These are phyloP conservation scores for Oncorhynchus gorbuscha DNA, from an alignment of 2,113 vertebrate species.

Conservation along the genomic window DNA sequence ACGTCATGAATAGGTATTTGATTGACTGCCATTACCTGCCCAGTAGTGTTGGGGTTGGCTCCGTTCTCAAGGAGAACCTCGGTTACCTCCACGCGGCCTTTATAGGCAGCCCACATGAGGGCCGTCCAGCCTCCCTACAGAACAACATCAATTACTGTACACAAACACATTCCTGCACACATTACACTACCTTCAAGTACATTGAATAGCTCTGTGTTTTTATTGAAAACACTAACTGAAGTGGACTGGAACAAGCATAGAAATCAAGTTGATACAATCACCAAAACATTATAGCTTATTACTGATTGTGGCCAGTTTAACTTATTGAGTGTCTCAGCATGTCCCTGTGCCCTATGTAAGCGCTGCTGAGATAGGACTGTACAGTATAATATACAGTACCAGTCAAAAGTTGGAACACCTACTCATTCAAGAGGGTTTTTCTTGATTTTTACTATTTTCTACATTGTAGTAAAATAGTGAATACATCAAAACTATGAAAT, in stretches of 20 bases:
- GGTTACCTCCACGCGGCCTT: conserved; percentile 85
- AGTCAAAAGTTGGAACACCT: too few relatives aligned
- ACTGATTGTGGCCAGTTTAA: not conserved
- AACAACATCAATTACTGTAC: not conserved
- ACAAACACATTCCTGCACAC: not conserved
- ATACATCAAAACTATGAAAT: too few relatives aligned
- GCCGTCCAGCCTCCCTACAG: conserved; percentile 95
- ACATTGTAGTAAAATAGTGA: too few relatives aligned
- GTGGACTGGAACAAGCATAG: too few relatives aligned
- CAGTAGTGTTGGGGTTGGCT: conserved; percentile 92
- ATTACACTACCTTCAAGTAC: not conserved
- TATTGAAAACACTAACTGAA: too few relatives aligned
- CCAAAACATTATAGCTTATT: too few relatives aligned
- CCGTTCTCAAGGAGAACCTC: conserved; percentile 84
- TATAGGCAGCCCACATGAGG: conserved; percentile 94
- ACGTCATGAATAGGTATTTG: too few relatives aligned
- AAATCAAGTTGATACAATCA: too few relatives aligned
- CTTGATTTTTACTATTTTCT: too few relatives aligned
- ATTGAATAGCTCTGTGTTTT: too few relatives aligned
- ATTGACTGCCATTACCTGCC: conserved; percentile 78
- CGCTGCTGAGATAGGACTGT: conserved; percentile 62
- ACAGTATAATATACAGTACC: too few relatives aligned
- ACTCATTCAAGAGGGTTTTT: too few relatives aligned
- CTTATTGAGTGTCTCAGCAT: conserved; percentile 74
- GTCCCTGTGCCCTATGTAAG: conserved; percentile 90